Conservation (phyloP, 2,888 invertebrate species). For the Rhingia rostrata region DNA sequence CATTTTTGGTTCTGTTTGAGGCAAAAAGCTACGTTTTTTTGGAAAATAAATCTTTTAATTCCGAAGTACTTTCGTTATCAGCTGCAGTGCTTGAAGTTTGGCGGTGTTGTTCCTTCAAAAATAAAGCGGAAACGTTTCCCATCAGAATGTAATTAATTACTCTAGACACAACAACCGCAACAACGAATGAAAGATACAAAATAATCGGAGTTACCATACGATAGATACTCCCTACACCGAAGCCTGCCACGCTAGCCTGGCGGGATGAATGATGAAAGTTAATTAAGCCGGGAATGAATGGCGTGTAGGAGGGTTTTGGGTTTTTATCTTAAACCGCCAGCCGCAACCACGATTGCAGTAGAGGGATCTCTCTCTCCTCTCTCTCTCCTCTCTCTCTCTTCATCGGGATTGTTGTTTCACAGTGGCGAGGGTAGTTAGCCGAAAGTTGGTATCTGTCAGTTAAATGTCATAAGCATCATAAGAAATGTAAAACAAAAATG, state of each 20-base stretch:
- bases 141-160: conserved; percentile 70
- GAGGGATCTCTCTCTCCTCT: background rate
- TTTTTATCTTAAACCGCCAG: conserved; percentile 61
- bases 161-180: conserved; percentile 7
- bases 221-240: background rate
- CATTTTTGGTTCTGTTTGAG: background rate
- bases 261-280: conserved; percentile 60
- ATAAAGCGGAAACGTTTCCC: conserved; percentile 34
- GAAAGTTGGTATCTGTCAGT: conserved; percentile 34
- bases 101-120: conserved; percentile 15
- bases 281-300: conserved; percentile 60
- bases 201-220: conserved; percentile 39
- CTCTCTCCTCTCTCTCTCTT: background rate
- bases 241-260: background rate
- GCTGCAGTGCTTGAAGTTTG: background rate
- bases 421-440: conserved; percentile 5
- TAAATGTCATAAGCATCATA: conserved; percentile 53
- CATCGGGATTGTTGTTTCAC: background rate
- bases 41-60: conserved; percentile 50
- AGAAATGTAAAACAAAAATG: conserved; percentile 11
- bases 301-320: conserved; percentile 29
- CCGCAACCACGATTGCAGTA: conserved; percentile 19
- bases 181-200: conserved; percentile 36
- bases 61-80: conserved; percentile 32
- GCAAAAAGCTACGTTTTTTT: background rate